Conservation (phyloP, 2,888 invertebrate species). For the Agrochola litura region DNA sequence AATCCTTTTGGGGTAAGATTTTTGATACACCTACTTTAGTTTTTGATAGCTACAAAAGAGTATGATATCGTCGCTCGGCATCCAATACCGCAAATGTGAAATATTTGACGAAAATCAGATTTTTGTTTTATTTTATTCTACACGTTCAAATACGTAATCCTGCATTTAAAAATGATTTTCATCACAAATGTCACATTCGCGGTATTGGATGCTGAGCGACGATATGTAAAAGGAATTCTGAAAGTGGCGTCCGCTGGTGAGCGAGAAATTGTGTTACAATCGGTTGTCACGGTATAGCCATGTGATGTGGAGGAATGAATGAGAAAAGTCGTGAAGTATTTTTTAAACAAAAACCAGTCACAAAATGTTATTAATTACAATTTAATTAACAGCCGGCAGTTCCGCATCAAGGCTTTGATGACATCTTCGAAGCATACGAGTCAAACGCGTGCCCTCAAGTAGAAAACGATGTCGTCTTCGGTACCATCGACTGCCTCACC, state of each 20-base stretch:
- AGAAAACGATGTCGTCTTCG: slow-evolving; percentile 10
- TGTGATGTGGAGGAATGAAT: neutral
- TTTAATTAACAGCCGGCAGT: slow-evolving; percentile 54
- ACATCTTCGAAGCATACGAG: slow-evolving; percentile 64
- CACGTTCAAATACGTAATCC: too few relatives aligned
- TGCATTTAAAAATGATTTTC: too few relatives aligned
- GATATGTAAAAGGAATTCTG: neutral
- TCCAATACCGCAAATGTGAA: too few relatives aligned
- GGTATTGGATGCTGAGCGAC: too few relatives aligned
- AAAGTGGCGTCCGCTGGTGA: neutral
- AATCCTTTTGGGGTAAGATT: slow-evolving; percentile 67
- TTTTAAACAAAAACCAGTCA: neutral
- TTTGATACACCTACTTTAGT: neutral
- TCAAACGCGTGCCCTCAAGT: slow-evolving; percentile 64
- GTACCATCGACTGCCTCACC: slow-evolving; percentile 64
- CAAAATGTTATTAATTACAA: neutral
- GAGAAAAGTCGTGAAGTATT: neutral
- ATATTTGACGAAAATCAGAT: too few relatives aligned
- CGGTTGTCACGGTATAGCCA: neutral
- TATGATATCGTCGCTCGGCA: too few relatives aligned
- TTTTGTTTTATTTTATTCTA: too few relatives aligned
- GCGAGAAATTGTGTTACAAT: neutral
- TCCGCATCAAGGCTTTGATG: slow-evolving; percentile 59
- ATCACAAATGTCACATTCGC: too few relatives aligned
- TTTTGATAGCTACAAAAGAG: neutral